phyloP scores from a whole-genome alignment of 2,113 vertebrate species.

The Cyanoramphus novaezelandiae region DNA sequence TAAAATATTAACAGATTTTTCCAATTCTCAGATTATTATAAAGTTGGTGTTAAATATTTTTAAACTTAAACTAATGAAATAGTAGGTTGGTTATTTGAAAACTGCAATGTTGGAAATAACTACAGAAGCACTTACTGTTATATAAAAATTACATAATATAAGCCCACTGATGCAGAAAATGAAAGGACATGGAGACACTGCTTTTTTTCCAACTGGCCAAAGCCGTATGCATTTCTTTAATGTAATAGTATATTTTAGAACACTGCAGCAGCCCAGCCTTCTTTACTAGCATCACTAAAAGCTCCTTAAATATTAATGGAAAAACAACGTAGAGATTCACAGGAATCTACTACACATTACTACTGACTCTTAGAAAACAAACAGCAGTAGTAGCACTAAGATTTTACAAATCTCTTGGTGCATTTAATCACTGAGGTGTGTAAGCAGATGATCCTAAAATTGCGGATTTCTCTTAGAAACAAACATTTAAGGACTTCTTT shows the following conservation, averaged over 20 bases:
- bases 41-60: not conserved
- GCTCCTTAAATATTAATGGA: slow-evolving; percentile 43
- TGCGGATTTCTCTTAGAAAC: not conserved
- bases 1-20: not conserved
- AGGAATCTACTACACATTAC: not conserved
- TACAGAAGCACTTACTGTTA: not conserved
- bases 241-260: slow-evolving; percentile 6
- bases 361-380: not conserved
- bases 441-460: not conserved
- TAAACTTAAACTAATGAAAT: not conserved
- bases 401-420: not conserved
- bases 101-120: not conserved
- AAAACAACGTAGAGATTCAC: not conserved
- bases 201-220: not conserved
- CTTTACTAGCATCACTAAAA: not conserved
- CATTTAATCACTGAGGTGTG: not conserved
- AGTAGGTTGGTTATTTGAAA: not conserved
- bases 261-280: not conserved
- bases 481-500: not conserved
- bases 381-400: not conserved
- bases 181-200: not conserved
- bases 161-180: not conserved
- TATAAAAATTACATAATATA: not conserved
- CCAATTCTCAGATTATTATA: not conserved
- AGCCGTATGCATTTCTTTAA: not conserved